Evolutionary conservation across 2,113 vertebrate species (phyloP).

Genomic region (Budorcas taxicolor): DNA sequence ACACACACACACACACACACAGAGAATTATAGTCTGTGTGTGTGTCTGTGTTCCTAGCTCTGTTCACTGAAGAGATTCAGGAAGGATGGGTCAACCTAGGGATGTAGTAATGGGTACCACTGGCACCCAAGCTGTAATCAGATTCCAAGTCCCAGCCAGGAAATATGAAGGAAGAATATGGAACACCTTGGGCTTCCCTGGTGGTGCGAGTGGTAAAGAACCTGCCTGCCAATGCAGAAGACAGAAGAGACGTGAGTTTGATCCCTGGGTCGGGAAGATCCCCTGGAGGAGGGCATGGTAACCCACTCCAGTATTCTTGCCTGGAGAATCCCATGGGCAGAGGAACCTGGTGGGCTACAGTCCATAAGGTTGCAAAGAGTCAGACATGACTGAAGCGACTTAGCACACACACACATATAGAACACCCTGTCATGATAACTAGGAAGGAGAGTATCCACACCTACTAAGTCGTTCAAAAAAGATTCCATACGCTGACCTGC

Average conservation of each 20-base stretch:
- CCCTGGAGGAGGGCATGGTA: background rate
- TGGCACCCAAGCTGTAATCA: background rate
- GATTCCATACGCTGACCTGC: background rate
- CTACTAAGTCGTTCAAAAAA: background rate
- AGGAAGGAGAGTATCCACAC: background rate
- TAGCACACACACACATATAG: background rate
- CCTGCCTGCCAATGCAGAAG: background rate
- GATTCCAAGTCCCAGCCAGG: background rate
- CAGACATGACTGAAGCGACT: background rate
- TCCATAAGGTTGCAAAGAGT: background rate
- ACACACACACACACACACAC: background rate
- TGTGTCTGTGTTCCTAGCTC: background rate
- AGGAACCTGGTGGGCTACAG: background rate
- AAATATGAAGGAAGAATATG: background rate
- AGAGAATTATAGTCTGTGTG: background rate
- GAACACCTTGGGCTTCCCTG: background rate
- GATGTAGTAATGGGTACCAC: background rate
- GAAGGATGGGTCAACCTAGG: background rate
- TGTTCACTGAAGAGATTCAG: background rate
- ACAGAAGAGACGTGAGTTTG: background rate
- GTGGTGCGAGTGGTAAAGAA: background rate
- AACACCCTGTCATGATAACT: background rate
- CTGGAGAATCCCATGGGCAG: background rate
- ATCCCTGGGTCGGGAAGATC: background rate
- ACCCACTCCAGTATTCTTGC: background rate